Evolutionary conservation across 2,113 vertebrate species (phyloP), one percentile per base, ranked within the genome.

Genomic region (Austrofundulus limnaeus): DNA sequence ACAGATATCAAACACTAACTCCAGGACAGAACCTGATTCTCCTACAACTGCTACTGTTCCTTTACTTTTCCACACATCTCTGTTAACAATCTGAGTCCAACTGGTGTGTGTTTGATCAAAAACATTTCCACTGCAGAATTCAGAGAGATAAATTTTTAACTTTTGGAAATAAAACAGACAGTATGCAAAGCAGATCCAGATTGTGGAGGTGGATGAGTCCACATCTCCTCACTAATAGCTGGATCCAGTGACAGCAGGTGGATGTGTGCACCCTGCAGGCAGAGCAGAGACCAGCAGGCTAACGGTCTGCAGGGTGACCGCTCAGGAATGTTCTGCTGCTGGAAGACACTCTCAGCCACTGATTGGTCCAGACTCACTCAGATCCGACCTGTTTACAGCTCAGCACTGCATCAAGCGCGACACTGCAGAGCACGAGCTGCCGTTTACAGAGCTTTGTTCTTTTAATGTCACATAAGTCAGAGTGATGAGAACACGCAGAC

Each of bases 301-400:
- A 59, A 73, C 72, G 55, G 66, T 65, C 54, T 53, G 50, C 59
- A 48, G 60, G 76, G 67, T 84, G 88, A 89, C 79, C 80, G 73
- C 77, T 1, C 25, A 72, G 84, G 90, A 89, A 91, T 86, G 82
- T 75, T 83, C 66, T 78, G 10, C 55, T 53, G 53, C 61, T 81
- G 34, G 85, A 86, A 54, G 67, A 75, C 50, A 23, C 58, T 57
- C 51, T 54, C 42, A 1, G 49, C 37, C 48, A 4, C 37, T 46
- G 37, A 59, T 43, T 20, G 24, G n/a, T 28, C 46, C 56, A 63
- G 72, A 75, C 73, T 66, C 59, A 79, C 70, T 49, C 6, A 13
- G 53, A 43, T 20, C 5, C 12, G 63, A 81, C 84, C 82, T 85
- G 81, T 84, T 90, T 83, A 78, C 76, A 82, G 61, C 70, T 20